These are phyloP conservation scores for Spodoptera frugiperda DNA, from an alignment of 1,140 invertebrate species.

Conservation along the genomic window DNA sequence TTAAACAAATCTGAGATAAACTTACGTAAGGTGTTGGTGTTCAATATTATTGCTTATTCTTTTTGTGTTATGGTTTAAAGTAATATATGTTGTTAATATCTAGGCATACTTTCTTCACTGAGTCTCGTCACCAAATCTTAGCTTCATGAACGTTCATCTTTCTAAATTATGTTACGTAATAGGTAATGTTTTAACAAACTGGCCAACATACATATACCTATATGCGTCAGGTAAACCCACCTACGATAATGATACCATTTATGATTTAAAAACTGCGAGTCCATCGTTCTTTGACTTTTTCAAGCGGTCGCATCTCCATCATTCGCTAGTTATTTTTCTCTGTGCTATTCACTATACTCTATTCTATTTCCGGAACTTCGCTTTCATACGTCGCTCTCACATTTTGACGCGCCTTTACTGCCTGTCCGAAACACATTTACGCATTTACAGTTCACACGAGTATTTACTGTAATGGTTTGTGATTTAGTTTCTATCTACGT, in stretches of 20 bases:
- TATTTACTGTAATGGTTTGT: conserved; percentile 29
- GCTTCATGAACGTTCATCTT: no score
- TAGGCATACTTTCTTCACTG: no score
- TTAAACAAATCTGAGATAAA: no score
- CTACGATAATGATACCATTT: neutral
- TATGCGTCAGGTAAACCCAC: no score
- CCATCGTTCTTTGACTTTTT: conserved; percentile 1
- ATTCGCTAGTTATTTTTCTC: conserved; percentile 47
- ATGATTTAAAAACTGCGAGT: conserved; percentile 4
- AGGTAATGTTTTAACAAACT: no score
- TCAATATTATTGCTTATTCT: no score
- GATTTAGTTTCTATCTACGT: conserved; percentile 27
- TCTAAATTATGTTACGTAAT: no score
- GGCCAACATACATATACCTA: no score
- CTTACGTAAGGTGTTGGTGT: no score
- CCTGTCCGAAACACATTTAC: conserved; percentile 40
- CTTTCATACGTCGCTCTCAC: conserved; percentile 43
- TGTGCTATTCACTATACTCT: conserved; percentile 27
- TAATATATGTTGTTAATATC: no score
- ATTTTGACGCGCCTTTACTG: conserved; percentile 42
- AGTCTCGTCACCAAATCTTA: no score
- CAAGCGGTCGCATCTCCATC: conserved; percentile 7
- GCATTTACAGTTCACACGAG: conserved; percentile 28
- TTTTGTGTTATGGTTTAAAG: no score
- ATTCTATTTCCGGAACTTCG: conserved; percentile 54